Evolutionary conservation across 2,113 vertebrate genomes (phyloP).

Genomic region (Lepus timidus): DNA sequence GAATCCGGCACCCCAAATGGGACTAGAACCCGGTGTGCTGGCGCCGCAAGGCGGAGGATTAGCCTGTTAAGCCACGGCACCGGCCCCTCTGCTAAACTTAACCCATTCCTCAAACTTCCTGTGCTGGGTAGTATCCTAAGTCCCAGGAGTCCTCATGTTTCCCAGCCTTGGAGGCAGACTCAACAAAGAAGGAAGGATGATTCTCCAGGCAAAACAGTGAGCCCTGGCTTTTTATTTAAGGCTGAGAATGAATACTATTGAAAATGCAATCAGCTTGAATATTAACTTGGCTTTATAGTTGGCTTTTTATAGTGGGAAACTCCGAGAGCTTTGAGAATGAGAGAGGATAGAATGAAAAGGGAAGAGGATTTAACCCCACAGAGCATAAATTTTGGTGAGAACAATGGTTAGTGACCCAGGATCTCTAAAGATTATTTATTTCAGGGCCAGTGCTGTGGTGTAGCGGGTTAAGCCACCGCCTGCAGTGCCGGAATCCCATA

Average conservation of each 20-base stretch:
- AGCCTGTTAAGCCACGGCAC: too few relatives aligned
- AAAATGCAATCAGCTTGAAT: constrained; percentile 19
- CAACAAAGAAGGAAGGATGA: not conserved
- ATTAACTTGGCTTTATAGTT: constrained; percentile 11
- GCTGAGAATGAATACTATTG: constrained; percentile 35
- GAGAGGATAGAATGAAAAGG: not conserved
- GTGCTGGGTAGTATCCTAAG: not conserved
- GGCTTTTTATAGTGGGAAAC: constrained; percentile 7
- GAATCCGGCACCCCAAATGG: too few relatives aligned
- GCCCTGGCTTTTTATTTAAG: constrained; percentile 40
- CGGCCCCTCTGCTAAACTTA: not conserved
- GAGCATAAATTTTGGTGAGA: not conserved
- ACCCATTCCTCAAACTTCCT: not conserved
- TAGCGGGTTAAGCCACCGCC: too few relatives aligned
- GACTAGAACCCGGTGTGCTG: too few relatives aligned
- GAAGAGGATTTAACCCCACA: not conserved
- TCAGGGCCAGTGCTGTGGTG: too few relatives aligned
- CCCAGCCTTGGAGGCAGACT: not conserved
- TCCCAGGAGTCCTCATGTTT: not conserved
- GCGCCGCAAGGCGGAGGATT: too few relatives aligned
- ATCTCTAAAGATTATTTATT: not conserved
- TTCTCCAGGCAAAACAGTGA: constrained; percentile 40
- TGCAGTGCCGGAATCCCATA: too few relatives aligned
- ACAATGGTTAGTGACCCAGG: not conserved
- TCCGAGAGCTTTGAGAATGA: not conserved